Percentiles rank a stretch among this genome's conserved stretches.
phyloP scores from a whole-genome alignment of 2,888 invertebrate genomes.

The Andrena marginata region DNA sequence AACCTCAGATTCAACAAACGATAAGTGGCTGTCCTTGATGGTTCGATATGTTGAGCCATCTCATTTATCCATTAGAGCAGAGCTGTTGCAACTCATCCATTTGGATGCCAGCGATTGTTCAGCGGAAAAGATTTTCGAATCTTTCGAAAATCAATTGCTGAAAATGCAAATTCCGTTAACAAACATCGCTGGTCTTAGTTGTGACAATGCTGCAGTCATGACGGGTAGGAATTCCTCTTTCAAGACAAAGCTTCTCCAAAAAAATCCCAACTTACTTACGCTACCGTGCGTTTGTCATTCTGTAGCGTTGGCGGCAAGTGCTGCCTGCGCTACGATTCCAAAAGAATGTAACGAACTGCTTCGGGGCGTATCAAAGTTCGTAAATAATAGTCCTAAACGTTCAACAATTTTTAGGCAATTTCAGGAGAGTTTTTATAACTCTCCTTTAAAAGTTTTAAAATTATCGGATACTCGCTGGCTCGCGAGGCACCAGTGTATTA shows the following conservation, averaged over 20 bases:
- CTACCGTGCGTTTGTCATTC: neutral
- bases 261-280: neutral
- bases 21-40: too few relatives aligned
- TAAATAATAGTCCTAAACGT: too few relatives aligned
- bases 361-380: too few relatives aligned
- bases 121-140: conserved; percentile 20
- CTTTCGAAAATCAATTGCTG: conserved; percentile 12
- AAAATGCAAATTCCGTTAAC: conserved; percentile 6
- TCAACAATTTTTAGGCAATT: too few relatives aligned
- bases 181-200: conserved; percentile 17
- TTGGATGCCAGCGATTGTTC: conserved; percentile 27
- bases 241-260: conserved; percentile 9
- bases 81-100: neutral
- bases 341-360: too few relatives aligned
- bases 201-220: conserved; percentile 10
- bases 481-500: too few relatives aligned
- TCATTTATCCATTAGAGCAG: neutral
- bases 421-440: too few relatives aligned
- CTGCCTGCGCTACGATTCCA: too few relatives aligned
- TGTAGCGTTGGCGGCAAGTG: too few relatives aligned
- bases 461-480: too few relatives aligned
- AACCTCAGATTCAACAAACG: too few relatives aligned
- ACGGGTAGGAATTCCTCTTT: conserved; percentile 4
- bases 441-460: too few relatives aligned
- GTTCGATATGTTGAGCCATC: neutral